Base-by-base conservation (phyloP, 2,888 invertebrate genomes). In the Dryocosmus kuriphilus region DNA sequence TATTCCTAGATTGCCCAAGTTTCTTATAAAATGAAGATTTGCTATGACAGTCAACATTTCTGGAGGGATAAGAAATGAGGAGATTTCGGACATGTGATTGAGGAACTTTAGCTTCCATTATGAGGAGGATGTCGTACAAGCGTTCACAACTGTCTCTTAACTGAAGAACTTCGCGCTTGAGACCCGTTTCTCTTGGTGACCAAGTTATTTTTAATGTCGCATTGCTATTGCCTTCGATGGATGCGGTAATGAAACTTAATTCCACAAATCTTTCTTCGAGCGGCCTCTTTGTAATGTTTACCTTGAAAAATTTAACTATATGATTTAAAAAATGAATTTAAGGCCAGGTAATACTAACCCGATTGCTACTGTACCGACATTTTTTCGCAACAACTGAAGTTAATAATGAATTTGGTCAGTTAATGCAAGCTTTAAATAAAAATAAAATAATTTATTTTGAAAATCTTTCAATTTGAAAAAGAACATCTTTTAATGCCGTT, bases 81-180 rank as follows among this genome's bases (percentile, higher is more conserved):
- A 22, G 41, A 22, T 38, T 78, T 77, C 71, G 73, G 35, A 19
- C 35, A 81, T 83, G 1, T 74, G 76, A 41, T 74, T 67, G 62
- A 71, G 77, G 6, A n/a, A 80, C 51, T 83, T 82, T 60, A 65
- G 85, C 55, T 80, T 82, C 75, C 9, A 83, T 30, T 57, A 84
- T 84, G 14, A 89, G 61, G 82, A 94, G 92, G 5, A 96, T 93
- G 87, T 96, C 95, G 91, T 94, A 95, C 86, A 94, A 93, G 71
- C 95, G 94, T 83, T 94, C 93, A 77, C 93, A 93, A 79, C 93
- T 94, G 90, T 95, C 95, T 1, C 93, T 93, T 67, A 96, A 82
- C 75, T 95, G 93, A 55, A 95, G 91, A 0, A 93, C 93, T 85
- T 95, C 95, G 80, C 95, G 92, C 87, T 94, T 93, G 5, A 94